Conservation (phyloP, 2,113 vertebrate species). For the Hippocampus zosterae region DNA sequence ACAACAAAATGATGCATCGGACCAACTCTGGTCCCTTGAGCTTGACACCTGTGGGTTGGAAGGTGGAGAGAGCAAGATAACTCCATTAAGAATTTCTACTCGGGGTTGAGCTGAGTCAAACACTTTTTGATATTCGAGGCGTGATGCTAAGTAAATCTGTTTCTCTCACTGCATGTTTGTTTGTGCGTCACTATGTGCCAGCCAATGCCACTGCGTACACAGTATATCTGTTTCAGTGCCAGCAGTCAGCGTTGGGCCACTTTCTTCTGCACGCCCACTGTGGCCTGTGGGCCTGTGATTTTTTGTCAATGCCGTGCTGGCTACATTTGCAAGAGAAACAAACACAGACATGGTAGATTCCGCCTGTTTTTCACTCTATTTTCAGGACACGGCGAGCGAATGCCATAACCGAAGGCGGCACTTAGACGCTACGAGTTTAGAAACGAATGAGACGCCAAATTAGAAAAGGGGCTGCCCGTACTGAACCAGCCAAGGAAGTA, state of each 20-base stretch:
- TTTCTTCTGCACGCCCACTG: slow-evolving; percentile 59
- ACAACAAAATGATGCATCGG: background rate
- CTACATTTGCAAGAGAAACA: slow-evolving; percentile 56
- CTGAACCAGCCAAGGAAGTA: slow-evolving; percentile 32
- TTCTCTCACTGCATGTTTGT: slow-evolving; percentile 20
- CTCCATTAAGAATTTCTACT: slow-evolving; percentile 55
- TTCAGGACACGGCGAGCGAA: slow-evolving; percentile 47
- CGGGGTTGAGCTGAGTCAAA: slow-evolving; percentile 66
- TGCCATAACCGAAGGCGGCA: slow-evolving; percentile 47
- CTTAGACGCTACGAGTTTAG: slow-evolving; percentile 58
- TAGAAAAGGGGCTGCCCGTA: slow-evolving; percentile 43
- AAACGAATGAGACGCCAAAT: slow-evolving; percentile 51
- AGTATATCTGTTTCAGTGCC: slow-evolving; percentile 57
- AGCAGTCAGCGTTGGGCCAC: slow-evolving; percentile 52
- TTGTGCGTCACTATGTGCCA: slow-evolving; percentile 25
- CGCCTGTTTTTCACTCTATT: slow-evolving; percentile 61
- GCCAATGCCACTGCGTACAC: slow-evolving; percentile 51
- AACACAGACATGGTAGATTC: slow-evolving; percentile 63
- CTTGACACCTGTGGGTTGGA: slow-evolving; percentile 1
- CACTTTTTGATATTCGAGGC: slow-evolving; percentile 64
- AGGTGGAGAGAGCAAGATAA: slow-evolving; percentile 36
- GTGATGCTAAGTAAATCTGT: slow-evolving; percentile 44
- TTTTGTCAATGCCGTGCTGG: slow-evolving; percentile 54
- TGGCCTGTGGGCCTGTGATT: slow-evolving; percentile 63
- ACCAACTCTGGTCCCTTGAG: background rate